Conservation (phyloP, 2,113 vertebrate genomes). For the Pycnonotus jocosus region DNA sequence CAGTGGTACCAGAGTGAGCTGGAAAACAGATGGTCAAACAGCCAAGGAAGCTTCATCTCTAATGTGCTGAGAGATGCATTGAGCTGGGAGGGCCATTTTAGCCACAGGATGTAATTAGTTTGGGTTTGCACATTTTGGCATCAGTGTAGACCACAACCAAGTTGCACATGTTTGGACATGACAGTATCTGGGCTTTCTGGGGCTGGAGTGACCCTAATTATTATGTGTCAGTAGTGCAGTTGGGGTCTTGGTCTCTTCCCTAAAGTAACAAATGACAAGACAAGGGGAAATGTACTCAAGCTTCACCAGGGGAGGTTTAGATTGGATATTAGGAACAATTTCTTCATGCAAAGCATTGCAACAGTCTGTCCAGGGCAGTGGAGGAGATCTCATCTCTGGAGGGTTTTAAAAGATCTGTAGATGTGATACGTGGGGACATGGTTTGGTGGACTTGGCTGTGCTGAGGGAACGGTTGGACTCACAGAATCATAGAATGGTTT, state of each 20-base stretch:
- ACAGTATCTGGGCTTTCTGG: not conserved
- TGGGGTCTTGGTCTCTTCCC: not conserved
- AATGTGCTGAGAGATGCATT: not conserved
- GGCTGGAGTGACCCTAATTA: not conserved
- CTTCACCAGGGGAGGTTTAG: not conserved
- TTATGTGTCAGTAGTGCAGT: not conserved
- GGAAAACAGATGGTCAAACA: not conserved
- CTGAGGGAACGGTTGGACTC: fast-evolving
- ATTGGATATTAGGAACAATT: not conserved
- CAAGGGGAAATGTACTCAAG: fast-evolving
- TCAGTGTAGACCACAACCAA: not conserved
- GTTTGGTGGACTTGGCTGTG: not conserved
- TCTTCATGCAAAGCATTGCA: not conserved
- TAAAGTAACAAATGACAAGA: not conserved
- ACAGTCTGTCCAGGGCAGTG: not conserved
- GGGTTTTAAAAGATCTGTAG: fast-evolving
- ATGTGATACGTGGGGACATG: not conserved
- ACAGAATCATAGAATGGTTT: not conserved
- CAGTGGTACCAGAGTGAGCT: not conserved
- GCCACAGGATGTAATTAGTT: not conserved
- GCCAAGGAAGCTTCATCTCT: not conserved
- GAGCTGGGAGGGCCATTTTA: not conserved
- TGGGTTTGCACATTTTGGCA: conserved; percentile 16
- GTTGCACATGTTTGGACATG: not conserved
- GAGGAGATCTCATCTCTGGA: not conserved